These are phyloP conservation scores for Xanthia icteritia DNA, from an alignment of 2,888 invertebrate genomes.

Conservation along the genomic window DNA sequence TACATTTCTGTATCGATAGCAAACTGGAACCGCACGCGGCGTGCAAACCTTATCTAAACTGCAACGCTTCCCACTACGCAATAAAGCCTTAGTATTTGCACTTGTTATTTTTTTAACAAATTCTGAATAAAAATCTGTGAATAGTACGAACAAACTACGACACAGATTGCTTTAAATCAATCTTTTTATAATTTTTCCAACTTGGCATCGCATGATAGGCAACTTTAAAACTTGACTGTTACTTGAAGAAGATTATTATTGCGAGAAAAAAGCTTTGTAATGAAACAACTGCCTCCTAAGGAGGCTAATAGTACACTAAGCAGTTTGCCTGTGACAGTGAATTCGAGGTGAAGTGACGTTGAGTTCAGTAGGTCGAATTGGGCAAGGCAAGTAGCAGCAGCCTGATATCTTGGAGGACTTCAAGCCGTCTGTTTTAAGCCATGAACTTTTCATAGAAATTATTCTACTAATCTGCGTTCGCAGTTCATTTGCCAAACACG, in stretches of 20 bases:
- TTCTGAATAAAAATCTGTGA: constrained; percentile 32
- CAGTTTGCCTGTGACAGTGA: constrained; percentile 18
- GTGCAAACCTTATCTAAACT: constrained; percentile 79
- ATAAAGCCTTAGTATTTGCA: constrained; percentile 62
- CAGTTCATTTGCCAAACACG: no score
- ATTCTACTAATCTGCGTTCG: no score
- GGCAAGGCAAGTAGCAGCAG: neutral
- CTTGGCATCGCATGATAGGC: constrained; percentile 24
- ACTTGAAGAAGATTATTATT: constrained; percentile 4
- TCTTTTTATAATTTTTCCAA: constrained; percentile 11
- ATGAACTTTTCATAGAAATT: no score
- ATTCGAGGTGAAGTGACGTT: constrained; percentile 6
- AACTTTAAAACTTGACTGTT: constrained; percentile 10
- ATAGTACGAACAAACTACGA: constrained; percentile 25
- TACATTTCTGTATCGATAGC: constrained; percentile 76
- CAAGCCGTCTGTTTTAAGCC: neutral
- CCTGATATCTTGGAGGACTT: neutral
- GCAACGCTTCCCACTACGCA: constrained; percentile 79
- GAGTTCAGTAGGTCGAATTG: constrained; percentile 16
- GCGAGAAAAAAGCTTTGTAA: constrained; percentile 6
- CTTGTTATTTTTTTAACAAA: constrained; percentile 43
- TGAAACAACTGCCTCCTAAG: constrained; percentile 45
- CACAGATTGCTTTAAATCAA: constrained; percentile 23
- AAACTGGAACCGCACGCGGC: constrained; percentile 76
- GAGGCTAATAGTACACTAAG: constrained; percentile 30